Percentiles rank a stretch among this genome's conserved stretches.
These are phyloP conservation scores for Ardeotis arabs DNA, from an alignment of 2,113 vertebrate genomes.

Conservation along the genomic window DNA sequence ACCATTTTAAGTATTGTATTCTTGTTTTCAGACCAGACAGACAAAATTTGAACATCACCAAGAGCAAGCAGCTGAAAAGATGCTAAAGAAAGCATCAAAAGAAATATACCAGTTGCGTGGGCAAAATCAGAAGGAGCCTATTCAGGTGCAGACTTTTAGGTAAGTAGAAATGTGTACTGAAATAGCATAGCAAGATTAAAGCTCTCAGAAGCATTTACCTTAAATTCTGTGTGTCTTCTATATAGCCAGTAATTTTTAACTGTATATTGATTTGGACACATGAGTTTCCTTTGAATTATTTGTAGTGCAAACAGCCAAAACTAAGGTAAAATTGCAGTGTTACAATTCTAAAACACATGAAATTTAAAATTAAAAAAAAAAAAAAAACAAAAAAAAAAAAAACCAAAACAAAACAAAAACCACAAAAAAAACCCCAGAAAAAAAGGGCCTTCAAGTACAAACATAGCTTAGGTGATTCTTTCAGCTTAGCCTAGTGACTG, in stretches of 20 bases:
- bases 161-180: slow-evolving; percentile 31
- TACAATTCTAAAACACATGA: not conserved
- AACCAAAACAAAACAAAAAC: too few relatives aligned
- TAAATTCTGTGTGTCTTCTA: not conserved
- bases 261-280: not conserved
- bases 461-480: not conserved
- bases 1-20: not conserved
- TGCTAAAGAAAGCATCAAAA: slow-evolving; percentile 94
- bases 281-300: not conserved
- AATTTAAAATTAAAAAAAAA: not conserved
- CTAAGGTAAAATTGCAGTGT: not conserved
- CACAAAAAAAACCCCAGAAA: not conserved
- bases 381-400: too few relatives aligned
- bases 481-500: not conserved
- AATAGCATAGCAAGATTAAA: not conserved
- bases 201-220: not conserved
- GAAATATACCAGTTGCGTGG: slow-evolving; percentile 94
- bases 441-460: not conserved
- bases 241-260: not conserved
- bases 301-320: not conserved
- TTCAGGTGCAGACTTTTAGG: slow-evolving; percentile 98
- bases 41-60: slow-evolving; percentile 92
- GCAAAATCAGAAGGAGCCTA: slow-evolving; percentile 91
- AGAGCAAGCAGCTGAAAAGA: slow-evolving; percentile 92
- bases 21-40: slow-evolving; percentile 84